Evolutionary conservation across 2,797 vertebrate species (phyloP).

Genomic region (Picus viridis): DNA sequence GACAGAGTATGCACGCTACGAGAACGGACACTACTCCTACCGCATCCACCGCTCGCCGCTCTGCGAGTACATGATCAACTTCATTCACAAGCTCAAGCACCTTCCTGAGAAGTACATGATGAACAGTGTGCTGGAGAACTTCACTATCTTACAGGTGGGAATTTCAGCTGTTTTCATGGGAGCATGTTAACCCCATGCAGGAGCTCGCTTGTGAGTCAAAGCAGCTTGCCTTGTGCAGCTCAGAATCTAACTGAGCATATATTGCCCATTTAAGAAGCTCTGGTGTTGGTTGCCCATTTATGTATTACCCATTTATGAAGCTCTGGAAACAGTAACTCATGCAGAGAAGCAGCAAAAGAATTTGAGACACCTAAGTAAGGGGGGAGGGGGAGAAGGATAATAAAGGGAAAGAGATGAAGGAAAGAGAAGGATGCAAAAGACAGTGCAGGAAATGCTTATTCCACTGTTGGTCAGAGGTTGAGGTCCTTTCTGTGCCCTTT

Average conservation of each 20-base stretch:
- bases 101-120: conserved; percentile 98
- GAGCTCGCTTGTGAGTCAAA: conserved; percentile 1
- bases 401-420: not conserved
- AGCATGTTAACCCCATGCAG: not conserved
- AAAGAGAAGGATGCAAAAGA: not conserved
- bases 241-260: not conserved
- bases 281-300: not conserved
- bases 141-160: conserved; percentile 93
- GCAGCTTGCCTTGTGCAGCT: conserved; percentile 36
- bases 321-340: not conserved
- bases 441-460: not conserved
- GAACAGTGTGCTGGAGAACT: conserved; percentile 98
- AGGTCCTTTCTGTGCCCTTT: not conserved
- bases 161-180: not conserved
- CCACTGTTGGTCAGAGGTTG: not conserved
- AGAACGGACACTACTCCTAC: conserved; percentile 91
- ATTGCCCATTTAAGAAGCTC: conserved; percentile 22
- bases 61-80: conserved; percentile 98
- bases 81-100: conserved; percentile 97
- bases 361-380: not conserved
- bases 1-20: conserved; percentile 94
- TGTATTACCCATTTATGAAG: not conserved
- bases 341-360: conserved; percentile 4
- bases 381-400: not conserved
- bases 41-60: conserved; percentile 94